phyloP scores from a whole-genome alignment of 1,140 invertebrate genomes.

The Calliopsis andreniformis region DNA sequence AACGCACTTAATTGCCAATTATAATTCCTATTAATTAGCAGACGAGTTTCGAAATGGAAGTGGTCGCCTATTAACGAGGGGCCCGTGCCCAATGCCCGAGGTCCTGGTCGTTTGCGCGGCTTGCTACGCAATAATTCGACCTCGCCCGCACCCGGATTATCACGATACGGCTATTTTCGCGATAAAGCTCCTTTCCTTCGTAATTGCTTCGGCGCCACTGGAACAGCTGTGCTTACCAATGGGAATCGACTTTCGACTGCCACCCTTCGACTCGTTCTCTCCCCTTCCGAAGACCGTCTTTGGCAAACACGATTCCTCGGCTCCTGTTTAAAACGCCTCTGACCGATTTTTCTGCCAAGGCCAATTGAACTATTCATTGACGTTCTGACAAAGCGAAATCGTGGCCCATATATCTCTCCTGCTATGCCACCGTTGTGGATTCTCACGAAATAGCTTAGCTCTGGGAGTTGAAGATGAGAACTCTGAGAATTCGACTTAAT shows the following conservation, averaged over 20 bases:
- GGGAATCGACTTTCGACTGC: conserved; percentile 28
- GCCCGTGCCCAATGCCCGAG: conserved; percentile 45
- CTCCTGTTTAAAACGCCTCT: no score
- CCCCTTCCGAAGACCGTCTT: background rate
- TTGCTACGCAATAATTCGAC: conserved; percentile 76
- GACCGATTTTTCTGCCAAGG: background rate
- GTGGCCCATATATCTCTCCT: background rate
- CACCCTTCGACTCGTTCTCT: conserved; percentile 25
- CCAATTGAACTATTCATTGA: background rate
- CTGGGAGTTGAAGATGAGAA: background rate
- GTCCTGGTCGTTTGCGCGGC: conserved; percentile 72
- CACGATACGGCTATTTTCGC: conserved; percentile 72
- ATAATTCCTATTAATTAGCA: conserved; percentile 80
- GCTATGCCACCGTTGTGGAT: no score
- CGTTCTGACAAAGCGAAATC: background rate
- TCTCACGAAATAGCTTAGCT: background rate
- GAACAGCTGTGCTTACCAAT: conserved; percentile 77
- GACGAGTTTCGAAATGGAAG: conserved; percentile 74
- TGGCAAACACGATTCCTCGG: background rate
- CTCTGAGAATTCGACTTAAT: no score
- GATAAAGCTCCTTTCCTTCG: conserved; percentile 77
- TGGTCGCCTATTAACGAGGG: conserved; percentile 69
- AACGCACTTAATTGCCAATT: conserved; percentile 77
- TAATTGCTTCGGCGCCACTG: conserved; percentile 75
- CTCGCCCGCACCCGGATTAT: conserved; percentile 75